Conservation (phyloP, 2,888 invertebrate species). For the Mechanitis mazaeus region DNA sequence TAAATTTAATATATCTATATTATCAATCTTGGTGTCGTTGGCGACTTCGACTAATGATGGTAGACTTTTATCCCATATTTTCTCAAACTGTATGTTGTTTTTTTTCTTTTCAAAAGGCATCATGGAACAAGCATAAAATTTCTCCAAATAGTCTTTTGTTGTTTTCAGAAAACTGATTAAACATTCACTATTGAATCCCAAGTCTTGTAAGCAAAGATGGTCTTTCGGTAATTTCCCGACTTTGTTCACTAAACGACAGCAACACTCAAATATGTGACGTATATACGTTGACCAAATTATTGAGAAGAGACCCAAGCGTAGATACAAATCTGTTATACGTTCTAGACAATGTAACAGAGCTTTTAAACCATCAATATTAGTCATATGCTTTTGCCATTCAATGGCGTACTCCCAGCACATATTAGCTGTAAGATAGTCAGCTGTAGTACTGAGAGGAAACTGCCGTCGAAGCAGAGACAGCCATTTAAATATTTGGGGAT, state of each 20-base stretch:
- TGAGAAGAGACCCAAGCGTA: conserved; percentile 87
- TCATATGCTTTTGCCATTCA: conserved; percentile 88
- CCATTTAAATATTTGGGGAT: conserved; percentile 77
- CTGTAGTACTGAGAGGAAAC: conserved; percentile 90
- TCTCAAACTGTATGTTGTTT: conserved; percentile 73
- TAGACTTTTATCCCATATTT: conserved; percentile 80
- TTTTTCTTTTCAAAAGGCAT: conserved; percentile 53
- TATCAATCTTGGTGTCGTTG: conserved; percentile 83
- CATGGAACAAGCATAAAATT: conserved; percentile 61
- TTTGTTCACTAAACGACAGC: conserved; percentile 86
- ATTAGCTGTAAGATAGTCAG: conserved; percentile 87
- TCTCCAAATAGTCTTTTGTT: conserved; percentile 65
- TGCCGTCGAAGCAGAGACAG: conserved; percentile 81
- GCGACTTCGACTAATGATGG: conserved; percentile 87
- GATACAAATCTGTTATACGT: conserved; percentile 79
- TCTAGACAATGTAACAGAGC: conserved; percentile 83
- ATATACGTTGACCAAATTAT: conserved; percentile 94
- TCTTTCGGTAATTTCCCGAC: conserved; percentile 91
- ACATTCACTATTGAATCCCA: conserved; percentile 81
- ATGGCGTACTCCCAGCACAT: conserved; percentile 95
- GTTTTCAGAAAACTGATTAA: conserved; percentile 71
- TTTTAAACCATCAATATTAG: conserved; percentile 79
- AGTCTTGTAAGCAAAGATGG: conserved; percentile 85
- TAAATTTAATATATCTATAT: conserved; percentile 84
- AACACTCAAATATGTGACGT: conserved; percentile 85